Evolutionary conservation across 1,140 invertebrate genomes (phyloP), one percentile per base, ranked within the genome.

Genomic region (Zaprionus camerounensis): DNA sequence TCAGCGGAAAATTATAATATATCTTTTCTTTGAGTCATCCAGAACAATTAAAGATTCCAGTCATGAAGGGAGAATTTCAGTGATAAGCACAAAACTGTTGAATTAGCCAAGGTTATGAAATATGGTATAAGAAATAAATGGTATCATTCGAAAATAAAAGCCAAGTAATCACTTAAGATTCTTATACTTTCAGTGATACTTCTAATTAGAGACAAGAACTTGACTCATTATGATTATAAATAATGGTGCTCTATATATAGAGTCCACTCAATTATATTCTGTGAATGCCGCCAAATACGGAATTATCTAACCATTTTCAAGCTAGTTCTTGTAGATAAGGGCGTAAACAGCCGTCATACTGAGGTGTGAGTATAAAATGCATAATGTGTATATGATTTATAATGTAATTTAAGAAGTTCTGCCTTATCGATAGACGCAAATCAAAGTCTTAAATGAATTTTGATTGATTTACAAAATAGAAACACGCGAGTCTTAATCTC

Each of bases 401-500:
- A 28, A 17, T 51, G 46, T 51, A 51, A 51, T 24, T 24, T 51
- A 9, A 51, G 20, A 22, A 38, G 20, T 17, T 34, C 17, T 15
- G 41, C 4, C 12, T 57, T 58, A 75, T 64, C 53, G 49, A 55
- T 6, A 34, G 17, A 53, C 13, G 12, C 53, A 20, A 59, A 74
- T 59, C 56, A 70, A 70, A 17, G 67, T 55, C 44, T 59, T 66
- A 62, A 68, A 51, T 64, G 59, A 81, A 70, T 51, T 64, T 72
- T 81, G 68, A 88, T 84, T 81, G 81, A 88, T 78, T 80, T 71
- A 63, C 49, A 80, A 58, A 62, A 75, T 61, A 69, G 55, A 68
- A 83, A 73, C 81, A 84, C 81, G 78, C 81, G 84, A 87, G 65
- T 78, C 68, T 53, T 73, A 87, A 81, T 88, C 80, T 64, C 15